These are phyloP conservation scores for Pyrrhura leucotis DNA, from an alignment of 2,797 vertebrate species.

Conservation along the genomic window DNA sequence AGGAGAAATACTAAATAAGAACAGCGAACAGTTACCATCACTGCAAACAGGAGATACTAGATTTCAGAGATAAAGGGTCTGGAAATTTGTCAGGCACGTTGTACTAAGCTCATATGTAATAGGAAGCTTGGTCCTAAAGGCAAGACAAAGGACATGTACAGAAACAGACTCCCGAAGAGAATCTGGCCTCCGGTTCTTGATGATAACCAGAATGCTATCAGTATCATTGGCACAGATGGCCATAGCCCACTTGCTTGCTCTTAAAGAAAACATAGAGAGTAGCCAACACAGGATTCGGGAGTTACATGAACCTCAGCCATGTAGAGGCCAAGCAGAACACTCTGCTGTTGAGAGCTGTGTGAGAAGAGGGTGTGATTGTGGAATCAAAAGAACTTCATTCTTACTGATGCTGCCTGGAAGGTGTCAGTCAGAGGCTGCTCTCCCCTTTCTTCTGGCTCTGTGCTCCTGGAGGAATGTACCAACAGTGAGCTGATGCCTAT, in stretches of 20 bases:
- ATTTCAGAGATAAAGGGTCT: background rate
- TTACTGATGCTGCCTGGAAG: background rate
- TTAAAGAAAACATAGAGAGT: background rate
- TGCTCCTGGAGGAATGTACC: rapidly evolving
- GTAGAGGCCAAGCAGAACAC: rapidly evolving
- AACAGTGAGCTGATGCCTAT: background rate
- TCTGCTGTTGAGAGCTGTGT: background rate
- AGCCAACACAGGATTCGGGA: background rate
- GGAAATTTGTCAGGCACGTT: background rate
- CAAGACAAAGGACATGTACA: background rate
- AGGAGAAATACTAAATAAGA: conserved; percentile 9
- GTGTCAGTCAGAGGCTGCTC: background rate
- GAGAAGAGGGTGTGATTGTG: background rate
- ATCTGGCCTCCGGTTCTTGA: background rate
- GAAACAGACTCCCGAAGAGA: conserved; percentile 2
- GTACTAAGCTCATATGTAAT: background rate
- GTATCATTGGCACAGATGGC: background rate
- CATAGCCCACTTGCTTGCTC: background rate
- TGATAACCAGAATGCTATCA: background rate
- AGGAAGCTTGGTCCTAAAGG: background rate
- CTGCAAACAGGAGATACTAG: background rate
- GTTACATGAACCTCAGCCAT: background rate
- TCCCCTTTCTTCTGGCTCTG: background rate
- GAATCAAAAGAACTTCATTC: background rate
- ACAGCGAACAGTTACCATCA: conserved; percentile 19